phyloP scores from a whole-genome alignment of 1,140 invertebrate species.

The Drosophila kepulauana region DNA sequence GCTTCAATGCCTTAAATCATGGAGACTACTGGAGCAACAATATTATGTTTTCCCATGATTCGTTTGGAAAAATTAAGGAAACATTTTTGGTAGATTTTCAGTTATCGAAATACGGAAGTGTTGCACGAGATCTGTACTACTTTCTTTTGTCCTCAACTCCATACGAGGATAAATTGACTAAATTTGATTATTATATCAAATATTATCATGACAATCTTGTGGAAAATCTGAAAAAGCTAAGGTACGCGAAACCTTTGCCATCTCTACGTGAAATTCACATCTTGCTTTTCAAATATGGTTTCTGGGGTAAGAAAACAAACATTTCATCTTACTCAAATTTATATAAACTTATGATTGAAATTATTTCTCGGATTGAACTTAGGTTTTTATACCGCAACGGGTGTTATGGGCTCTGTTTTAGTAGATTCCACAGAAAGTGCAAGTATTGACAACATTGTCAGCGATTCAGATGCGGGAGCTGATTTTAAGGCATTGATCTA shows the following conservation, averaged over 20 bases:
- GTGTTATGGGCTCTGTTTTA: constrained; percentile 69
- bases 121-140: constrained; percentile 67
- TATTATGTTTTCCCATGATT: constrained; percentile 88
- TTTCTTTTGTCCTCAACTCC: constrained; percentile 68
- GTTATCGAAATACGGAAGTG: constrained; percentile 61
- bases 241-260: constrained; percentile 65
- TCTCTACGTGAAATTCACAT: constrained; percentile 60
- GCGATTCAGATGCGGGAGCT: constrained; percentile 50
- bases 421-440: constrained; percentile 68
- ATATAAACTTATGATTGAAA: no score
- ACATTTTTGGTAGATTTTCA: constrained; percentile 70
- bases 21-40: constrained; percentile 87
- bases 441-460: constrained; percentile 62
- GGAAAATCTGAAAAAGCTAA: constrained; percentile 56
- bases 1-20: constrained; percentile 88
- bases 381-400: constrained; percentile 62
- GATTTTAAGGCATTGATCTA: constrained; percentile 66
- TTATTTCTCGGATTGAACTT: neutral
- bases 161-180: constrained; percentile 66
- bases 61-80: constrained; percentile 77
- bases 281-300: constrained; percentile 49
- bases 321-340: neutral
- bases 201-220: constrained; percentile 66
- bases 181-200: constrained; percentile 75
- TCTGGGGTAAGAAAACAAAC: constrained; percentile 52